Evolutionary conservation across 2,888 invertebrate species (phyloP).

Genomic region (Leuctra nigra): DNA sequence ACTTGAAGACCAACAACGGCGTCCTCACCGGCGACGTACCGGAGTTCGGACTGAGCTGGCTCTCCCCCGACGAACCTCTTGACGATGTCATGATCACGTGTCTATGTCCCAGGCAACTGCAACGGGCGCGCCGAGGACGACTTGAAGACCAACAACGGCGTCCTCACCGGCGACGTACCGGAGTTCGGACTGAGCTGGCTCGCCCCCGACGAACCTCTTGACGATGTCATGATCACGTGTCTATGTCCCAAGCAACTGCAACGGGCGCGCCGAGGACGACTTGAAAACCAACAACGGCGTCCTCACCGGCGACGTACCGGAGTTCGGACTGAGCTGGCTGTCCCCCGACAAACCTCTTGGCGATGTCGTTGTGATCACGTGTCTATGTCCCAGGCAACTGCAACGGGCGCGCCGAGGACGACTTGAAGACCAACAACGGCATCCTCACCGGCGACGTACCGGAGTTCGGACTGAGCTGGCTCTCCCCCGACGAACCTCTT

Average conservation of each 20-base stretch:
- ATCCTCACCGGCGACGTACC: conserved; percentile 46
- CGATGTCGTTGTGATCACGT: too few relatives aligned
- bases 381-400: conserved; percentile 38
- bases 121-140: conserved; percentile 38
- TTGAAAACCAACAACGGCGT: conserved; percentile 33
- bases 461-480: conserved; percentile 51
- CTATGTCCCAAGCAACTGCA: conserved; percentile 43
- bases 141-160: conserved; percentile 33
- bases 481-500: conserved; percentile 32
- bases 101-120: too few relatives aligned
- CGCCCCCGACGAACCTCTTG: too few relatives aligned
- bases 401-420: conserved; percentile 37
- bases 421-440: conserved; percentile 34
- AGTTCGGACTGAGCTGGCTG: conserved; percentile 52
- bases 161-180: conserved; percentile 45
- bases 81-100: background rate
- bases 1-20: conserved; percentile 35
- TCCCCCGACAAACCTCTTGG: too few relatives aligned
- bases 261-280: conserved; percentile 37
- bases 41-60: conserved; percentile 52
- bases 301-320: conserved; percentile 46
- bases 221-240: too few relatives aligned
- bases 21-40: conserved; percentile 45
- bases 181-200: conserved; percentile 53
- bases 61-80: conserved; percentile 32